These are phyloP conservation scores for Papilio protenor DNA, from an alignment of 2,888 invertebrate genomes.

Conservation along the genomic window DNA sequence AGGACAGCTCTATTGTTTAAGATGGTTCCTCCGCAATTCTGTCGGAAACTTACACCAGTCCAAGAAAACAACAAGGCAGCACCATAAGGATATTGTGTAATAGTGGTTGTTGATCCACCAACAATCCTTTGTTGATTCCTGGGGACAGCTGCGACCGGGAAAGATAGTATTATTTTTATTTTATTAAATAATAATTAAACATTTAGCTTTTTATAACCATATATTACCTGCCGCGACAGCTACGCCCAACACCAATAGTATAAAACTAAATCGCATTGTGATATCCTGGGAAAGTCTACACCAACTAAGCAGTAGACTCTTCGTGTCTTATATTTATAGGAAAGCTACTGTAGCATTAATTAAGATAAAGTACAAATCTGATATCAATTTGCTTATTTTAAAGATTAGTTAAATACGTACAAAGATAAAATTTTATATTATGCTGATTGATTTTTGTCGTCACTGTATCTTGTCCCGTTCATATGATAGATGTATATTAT, in stretches of 20 bases:
- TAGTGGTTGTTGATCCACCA: too few relatives aligned
- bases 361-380: not conserved
- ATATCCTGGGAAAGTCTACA: not conserved
- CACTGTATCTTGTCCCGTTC: not conserved
- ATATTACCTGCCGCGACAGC: constrained; percentile 52
- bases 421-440: not conserved
- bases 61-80: too few relatives aligned
- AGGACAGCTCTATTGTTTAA: too few relatives aligned
- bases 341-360: not conserved
- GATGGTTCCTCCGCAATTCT: too few relatives aligned
- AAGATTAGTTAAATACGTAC: not conserved
- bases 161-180: too few relatives aligned
- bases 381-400: not conserved
- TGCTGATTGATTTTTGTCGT: not conserved
- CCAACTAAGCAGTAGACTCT: not conserved
- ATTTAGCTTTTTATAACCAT: too few relatives aligned
- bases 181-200: too few relatives aligned
- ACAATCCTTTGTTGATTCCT: too few relatives aligned
- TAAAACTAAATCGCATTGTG: constrained; percentile 47
- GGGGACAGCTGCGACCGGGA: too few relatives aligned
- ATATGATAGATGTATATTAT: too few relatives aligned
- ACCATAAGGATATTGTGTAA: too few relatives aligned
- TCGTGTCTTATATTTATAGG: not conserved
- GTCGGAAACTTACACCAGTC: too few relatives aligned
- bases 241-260: constrained; percentile 49